Conservation (phyloP, 2,113 vertebrate species). For the Chlorodrepanis virens region DNA sequence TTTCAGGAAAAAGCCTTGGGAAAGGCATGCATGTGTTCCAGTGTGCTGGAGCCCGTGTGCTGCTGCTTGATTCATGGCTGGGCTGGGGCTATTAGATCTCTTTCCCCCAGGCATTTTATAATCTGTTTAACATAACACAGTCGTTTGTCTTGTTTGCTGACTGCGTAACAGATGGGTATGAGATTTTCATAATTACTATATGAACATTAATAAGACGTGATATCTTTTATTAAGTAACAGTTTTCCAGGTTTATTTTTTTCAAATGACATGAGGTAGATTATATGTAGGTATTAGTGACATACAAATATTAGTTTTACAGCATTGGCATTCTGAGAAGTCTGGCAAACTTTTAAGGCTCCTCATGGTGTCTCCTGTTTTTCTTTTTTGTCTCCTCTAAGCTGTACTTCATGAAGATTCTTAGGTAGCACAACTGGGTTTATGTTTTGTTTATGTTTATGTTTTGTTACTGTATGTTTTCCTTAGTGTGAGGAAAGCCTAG, state of each 20-base stretch:
- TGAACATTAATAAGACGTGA: conserved; percentile 72
- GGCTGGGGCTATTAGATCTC: conserved; percentile 74
- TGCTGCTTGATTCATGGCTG: conserved; percentile 75
- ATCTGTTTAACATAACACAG: conserved; percentile 85
- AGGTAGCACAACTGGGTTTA: background rate
- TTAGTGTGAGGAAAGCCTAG: background rate
- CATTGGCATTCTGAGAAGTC: background rate
- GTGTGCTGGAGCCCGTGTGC: background rate
- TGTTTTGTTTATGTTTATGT: background rate
- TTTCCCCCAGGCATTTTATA: conserved; percentile 82
- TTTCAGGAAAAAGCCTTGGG: background rate
- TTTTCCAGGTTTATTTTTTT: conserved; percentile 64
- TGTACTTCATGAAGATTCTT: background rate
- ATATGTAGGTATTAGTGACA: conserved; percentile 27
- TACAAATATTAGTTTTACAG: conserved; percentile 36
- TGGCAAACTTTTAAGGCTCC: background rate
- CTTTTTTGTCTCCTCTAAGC: background rate
- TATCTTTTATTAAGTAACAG: conserved; percentile 77
- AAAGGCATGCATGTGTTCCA: background rate
- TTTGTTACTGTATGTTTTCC: background rate
- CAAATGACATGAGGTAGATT: conserved; percentile 25
- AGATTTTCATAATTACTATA: conserved; percentile 71
- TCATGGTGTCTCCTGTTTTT: background rate
- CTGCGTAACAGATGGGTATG: conserved; percentile 75
- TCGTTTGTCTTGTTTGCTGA: conserved; percentile 87